Conservation (phyloP, 1,140 invertebrate species). For the Caerostris extrusa region DNA sequence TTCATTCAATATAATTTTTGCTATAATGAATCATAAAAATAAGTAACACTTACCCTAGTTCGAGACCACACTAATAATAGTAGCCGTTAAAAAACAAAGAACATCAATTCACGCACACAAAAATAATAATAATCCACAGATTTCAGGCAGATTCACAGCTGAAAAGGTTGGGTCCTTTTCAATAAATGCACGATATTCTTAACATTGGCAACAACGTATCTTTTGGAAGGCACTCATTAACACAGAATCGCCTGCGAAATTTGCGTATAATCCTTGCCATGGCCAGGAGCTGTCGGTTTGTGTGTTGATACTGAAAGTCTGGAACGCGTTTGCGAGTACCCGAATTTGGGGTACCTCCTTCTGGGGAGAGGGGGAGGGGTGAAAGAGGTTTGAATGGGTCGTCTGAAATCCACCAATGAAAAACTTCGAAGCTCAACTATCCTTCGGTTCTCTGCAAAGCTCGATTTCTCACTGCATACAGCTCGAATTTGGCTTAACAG, state of each 20-base stretch:
- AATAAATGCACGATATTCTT: background rate
- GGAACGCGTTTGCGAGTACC: conserved; percentile 29
- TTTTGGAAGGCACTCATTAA: background rate
- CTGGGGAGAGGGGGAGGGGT: background rate
- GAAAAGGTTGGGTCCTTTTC: background rate
- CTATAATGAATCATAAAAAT: too few species aligned
- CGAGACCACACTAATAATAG: too few species aligned
- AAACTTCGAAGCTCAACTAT: background rate
- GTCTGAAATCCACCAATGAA: conserved; percentile 44
- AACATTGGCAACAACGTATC: background rate
- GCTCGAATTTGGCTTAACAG: too few species aligned
- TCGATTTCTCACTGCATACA: background rate
- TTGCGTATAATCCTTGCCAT: background rate
- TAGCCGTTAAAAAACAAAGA: too few species aligned
- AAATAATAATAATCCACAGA: background rate
- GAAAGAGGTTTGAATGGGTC: conserved; percentile 26
- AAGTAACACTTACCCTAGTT: too few species aligned
- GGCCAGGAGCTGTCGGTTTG: conserved; percentile 65
- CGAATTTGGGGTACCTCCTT: conserved; percentile 64
- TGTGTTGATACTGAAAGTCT: conserved; percentile 60
- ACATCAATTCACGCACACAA: too few species aligned
- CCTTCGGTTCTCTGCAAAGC: background rate
- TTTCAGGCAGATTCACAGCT: background rate
- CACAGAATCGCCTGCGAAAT: background rate
- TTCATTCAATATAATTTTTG: too few species aligned